phyloP scores from a whole-genome alignment of 37 sponge, comb jelly and placozoan genomes.

The Halisarca cf. caerulea region DNA sequence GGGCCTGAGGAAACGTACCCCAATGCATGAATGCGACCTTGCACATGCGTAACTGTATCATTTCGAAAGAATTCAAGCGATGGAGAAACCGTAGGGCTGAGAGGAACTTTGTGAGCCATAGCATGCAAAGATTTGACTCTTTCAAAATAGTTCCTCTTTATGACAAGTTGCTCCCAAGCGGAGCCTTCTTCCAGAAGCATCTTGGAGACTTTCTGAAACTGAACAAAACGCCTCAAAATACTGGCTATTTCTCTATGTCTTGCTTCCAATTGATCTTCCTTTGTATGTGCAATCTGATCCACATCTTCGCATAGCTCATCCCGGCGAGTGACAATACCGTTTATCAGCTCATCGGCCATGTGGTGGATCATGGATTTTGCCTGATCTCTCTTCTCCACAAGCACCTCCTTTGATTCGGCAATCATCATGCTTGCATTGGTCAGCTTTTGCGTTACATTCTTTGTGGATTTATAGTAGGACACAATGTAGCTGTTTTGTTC shows the following conservation, averaged over 20 bases:
- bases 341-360: constrained; percentile 15
- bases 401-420: neutral
- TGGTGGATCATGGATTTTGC: neutral
- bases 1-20: neutral
- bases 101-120: neutral
- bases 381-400: neutral
- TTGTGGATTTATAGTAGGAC: neutral
- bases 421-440: neutral
- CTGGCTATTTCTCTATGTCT: neutral
- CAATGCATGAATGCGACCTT: neutral
- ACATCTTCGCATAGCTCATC: constrained; percentile 7
- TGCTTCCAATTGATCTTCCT: neutral
- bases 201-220: constrained; percentile 11
- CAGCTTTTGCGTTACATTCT: neutral
- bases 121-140: neutral
- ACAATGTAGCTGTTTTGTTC: neutral
- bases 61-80: neutral
- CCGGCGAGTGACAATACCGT: neutral
- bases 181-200: neutral
- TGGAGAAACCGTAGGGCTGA: constrained; percentile 1
- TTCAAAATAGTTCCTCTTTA: neutral
- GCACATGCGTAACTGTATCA: neutral
- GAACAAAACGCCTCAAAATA: neutral
- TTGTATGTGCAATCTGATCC: neutral
- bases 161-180: neutral